Conservation (phyloP, 2,797 vertebrate genomes). For the Salmo trutta region DNA sequence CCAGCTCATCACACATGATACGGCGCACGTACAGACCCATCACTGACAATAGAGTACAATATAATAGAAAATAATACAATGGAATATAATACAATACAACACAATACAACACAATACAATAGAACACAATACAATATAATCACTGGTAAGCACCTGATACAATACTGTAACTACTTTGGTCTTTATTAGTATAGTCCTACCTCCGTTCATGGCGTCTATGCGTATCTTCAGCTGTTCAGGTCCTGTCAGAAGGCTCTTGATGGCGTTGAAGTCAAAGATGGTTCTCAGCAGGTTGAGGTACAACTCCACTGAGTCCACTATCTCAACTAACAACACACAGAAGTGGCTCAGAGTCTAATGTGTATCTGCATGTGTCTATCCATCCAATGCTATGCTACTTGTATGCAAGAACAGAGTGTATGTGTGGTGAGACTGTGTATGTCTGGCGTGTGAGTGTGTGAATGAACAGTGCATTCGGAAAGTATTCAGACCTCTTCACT, state of each 20-base stretch:
- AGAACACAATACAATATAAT: not conserved
- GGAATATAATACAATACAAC: not conserved
- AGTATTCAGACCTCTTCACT: too few species aligned
- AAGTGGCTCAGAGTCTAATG: not conserved
- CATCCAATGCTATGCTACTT: not conserved
- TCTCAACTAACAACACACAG: slow-evolving; percentile 84
- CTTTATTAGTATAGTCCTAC: slow-evolving; percentile 59
- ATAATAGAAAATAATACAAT: too few species aligned
- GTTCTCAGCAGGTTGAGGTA: slow-evolving; percentile 92
- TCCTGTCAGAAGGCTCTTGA: slow-evolving; percentile 92
- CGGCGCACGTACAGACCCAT: slow-evolving; percentile 98
- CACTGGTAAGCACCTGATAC: not conserved
- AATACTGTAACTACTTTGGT: not conserved
- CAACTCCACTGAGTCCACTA: slow-evolving; percentile 95
- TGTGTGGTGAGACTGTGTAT: too few species aligned
- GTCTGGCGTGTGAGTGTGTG: too few species aligned
- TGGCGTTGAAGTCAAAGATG: slow-evolving; percentile 92
- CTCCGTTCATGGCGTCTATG: slow-evolving; percentile 98
- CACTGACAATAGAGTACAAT: slow-evolving; percentile 70
- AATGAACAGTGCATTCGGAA: too few species aligned
- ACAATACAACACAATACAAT: not conserved
- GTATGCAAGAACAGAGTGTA: too few species aligned
- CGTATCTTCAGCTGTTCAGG: slow-evolving; percentile 92
- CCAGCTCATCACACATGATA: slow-evolving; percentile 95
- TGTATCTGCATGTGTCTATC: not conserved